Conservation (phyloP, 2,888 invertebrate genomes). For the Ectemnius lituratus region DNA sequence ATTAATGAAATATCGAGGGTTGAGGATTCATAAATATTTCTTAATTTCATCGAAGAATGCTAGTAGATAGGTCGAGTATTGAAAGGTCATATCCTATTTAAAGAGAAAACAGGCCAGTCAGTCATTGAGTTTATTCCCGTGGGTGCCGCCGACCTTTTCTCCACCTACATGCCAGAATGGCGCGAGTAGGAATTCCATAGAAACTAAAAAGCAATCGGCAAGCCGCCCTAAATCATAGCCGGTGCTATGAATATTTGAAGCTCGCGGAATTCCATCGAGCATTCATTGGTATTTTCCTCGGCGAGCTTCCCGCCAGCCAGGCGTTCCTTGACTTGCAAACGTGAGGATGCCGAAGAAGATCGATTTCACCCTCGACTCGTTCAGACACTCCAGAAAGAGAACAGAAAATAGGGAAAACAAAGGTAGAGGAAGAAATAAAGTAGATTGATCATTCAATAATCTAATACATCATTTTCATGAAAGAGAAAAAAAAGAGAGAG, state of each 20-base stretch:
- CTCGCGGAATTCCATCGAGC: conserved; percentile 46
- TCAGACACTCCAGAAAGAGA: conserved; percentile 17
- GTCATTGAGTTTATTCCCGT: neutral
- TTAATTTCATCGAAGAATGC: too few species aligned
- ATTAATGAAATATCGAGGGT: too few species aligned
- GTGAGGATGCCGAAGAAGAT: conserved; percentile 51
- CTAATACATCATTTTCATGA: conserved; percentile 17
- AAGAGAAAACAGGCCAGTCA: neutral
- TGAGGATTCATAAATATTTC: too few species aligned
- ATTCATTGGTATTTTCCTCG: conserved; percentile 54
- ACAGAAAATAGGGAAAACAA: neutral
- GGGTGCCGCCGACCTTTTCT: neutral
- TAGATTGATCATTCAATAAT: conserved; percentile 37
- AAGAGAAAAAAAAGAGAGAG: too few species aligned
- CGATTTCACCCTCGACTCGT: conserved; percentile 47
- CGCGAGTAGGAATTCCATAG: conserved; percentile 20
- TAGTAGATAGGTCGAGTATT: too few species aligned
- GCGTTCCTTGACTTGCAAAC: conserved; percentile 35
- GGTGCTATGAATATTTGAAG: conserved; percentile 48
- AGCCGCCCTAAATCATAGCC: conserved; percentile 48
- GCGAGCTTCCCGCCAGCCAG: conserved; percentile 13
- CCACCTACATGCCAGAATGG: neutral
- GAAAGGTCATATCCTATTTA: neutral
- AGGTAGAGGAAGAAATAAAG: too few species aligned
- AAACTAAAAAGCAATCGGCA: conserved; percentile 47